These are phyloP conservation scores for Cydia pomonella DNA, from an alignment of 1,140 invertebrate species.

Conservation along the genomic window DNA sequence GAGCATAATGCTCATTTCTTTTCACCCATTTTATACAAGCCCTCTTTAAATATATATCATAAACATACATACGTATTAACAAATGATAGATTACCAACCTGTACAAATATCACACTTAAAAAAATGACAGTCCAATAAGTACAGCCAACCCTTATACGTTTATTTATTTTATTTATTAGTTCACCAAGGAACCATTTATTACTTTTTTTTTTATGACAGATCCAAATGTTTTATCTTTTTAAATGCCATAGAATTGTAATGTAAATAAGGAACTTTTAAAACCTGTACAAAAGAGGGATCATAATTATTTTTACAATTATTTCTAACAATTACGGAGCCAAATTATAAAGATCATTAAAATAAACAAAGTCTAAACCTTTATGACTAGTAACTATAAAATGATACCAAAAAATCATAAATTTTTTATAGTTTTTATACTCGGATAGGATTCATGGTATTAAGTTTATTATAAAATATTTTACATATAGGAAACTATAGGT, in stretches of 20 bases:
- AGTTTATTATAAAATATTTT: no score
- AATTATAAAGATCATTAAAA: neutral
- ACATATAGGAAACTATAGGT: no score
- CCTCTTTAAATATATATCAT: neutral
- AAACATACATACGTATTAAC: slow-evolving; percentile 11
- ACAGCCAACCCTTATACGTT: neutral
- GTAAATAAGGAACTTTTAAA: neutral
- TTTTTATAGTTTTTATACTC: no score
- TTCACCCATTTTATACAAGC: slow-evolving; percentile 1
- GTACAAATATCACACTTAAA: slow-evolving; percentile 27
- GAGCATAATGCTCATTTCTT: slow-evolving; percentile 1
- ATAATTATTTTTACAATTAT: neutral
- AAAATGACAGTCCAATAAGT: slow-evolving; percentile 1
- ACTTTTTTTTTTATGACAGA: neutral
- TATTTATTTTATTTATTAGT: neutral
- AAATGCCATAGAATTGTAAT: neutral
- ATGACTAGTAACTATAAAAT: slow-evolving; percentile 7
- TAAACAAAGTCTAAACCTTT: neutral
- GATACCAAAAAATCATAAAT: neutral
- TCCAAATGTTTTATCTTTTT: neutral
- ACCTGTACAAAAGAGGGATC: neutral
- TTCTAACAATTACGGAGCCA: neutral
- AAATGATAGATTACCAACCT: slow-evolving; percentile 1
- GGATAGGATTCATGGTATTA: no score
- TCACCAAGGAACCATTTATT: neutral